These are phyloP conservation scores for Halcyon malimbica DNA, from an alignment of 2,113 vertebrate genomes.

Conservation along the genomic window DNA sequence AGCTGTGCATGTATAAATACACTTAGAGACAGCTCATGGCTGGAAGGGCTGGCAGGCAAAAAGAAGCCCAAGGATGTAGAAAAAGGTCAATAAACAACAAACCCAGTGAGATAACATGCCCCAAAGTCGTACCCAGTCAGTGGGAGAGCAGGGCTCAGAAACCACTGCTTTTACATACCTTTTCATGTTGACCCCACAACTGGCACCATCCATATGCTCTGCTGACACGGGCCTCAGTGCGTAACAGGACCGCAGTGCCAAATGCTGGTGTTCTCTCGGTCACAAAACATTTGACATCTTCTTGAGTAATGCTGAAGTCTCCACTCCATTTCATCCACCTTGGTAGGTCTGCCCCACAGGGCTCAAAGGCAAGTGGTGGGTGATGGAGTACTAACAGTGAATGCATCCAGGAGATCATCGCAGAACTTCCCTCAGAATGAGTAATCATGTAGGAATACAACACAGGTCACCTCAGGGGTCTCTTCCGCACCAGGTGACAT, in stretches of 20 bases:
- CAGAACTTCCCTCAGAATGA: neutral
- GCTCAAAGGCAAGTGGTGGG: neutral
- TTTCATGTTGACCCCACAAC: neutral
- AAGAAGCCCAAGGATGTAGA: neutral
- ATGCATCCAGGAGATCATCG: neutral
- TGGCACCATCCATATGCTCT: neutral
- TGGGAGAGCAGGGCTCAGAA: neutral
- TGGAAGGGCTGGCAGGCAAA: neutral
- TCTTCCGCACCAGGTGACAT: neutral
- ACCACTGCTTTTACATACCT: neutral
- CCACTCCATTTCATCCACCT: neutral
- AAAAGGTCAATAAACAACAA: constrained; percentile 10
- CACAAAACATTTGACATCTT: neutral
- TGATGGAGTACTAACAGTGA: neutral
- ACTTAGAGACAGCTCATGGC: neutral
- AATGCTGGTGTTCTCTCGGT: neutral
- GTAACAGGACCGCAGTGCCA: neutral
- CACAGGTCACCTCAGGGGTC: neutral
- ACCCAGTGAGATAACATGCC: neutral
- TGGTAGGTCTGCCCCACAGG: neutral
- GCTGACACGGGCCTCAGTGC: neutral
- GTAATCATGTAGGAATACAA: neutral
- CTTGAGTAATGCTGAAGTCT: neutral
- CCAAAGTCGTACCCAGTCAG: neutral
- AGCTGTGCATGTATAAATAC: neutral